Evolutionary conservation across 2,797 vertebrate species (phyloP).

Genomic region (Enteromius argenteus): DNA sequence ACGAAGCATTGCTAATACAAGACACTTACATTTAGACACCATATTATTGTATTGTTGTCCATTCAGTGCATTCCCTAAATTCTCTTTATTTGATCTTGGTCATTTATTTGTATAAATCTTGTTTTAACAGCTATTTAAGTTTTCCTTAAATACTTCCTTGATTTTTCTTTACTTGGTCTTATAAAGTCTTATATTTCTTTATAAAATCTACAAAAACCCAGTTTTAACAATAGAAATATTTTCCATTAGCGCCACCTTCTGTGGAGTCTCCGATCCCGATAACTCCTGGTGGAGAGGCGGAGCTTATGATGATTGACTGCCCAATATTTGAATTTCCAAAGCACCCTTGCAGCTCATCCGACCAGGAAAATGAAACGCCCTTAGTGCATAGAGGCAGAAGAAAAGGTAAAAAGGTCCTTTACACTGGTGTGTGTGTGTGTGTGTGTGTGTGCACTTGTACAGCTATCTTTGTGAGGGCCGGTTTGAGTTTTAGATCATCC

Average conservation of each 20-base stretch:
- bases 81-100: not conserved
- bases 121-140: not conserved
- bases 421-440: not conserved
- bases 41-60: not conserved
- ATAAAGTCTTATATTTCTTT: not conserved
- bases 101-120: not conserved
- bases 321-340: constrained; percentile 71
- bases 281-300: constrained; percentile 70
- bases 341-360: constrained; percentile 28
- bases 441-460: too few species aligned
- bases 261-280: constrained; percentile 56
- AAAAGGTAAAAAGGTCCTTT: constrained; percentile 62
- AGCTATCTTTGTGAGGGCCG: too few species aligned
- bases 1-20: not conserved
- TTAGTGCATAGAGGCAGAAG: constrained; percentile 63
- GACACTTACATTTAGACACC: not conserved
- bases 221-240: not conserved
- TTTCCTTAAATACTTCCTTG: not conserved
- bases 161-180: not conserved
- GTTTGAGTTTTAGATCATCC: too few species aligned
- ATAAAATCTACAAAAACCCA: not conserved
- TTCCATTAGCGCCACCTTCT: not conserved
- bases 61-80: not conserved
- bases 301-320: constrained; percentile 72
- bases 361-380: constrained; percentile 57